phyloP scores from a whole-genome alignment of 2,113 vertebrate genomes.

The Rynchops niger region DNA sequence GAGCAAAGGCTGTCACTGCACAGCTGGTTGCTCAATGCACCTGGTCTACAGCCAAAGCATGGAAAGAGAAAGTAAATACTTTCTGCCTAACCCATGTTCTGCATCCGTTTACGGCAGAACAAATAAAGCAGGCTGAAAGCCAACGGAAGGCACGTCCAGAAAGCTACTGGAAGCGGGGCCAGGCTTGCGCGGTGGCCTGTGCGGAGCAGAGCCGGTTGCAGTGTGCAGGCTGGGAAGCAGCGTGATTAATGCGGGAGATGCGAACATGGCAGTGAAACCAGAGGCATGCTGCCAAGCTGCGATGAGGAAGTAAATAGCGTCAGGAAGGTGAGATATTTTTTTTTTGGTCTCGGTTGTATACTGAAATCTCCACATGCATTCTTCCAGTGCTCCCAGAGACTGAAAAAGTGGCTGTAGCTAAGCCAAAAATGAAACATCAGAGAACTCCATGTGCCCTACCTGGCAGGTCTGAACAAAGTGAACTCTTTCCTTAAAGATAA shows the following conservation, averaged over 20 bases:
- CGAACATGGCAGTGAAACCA: background rate
- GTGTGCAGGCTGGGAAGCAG: background rate
- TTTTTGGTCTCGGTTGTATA: background rate
- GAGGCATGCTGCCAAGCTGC: background rate
- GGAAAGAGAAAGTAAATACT: background rate
- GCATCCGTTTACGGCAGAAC: background rate
- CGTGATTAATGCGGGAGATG: background rate
- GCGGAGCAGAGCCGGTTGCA: background rate
- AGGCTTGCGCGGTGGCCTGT: background rate
- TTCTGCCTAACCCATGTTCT: background rate
- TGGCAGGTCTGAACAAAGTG: background rate
- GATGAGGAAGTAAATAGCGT: background rate
- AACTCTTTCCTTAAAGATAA: background rate
- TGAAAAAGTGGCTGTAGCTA: background rate
- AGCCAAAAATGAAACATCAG: background rate
- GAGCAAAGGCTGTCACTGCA: background rate
- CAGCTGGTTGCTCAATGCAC: background rate
- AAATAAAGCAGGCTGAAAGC: background rate
- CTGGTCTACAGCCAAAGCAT: background rate
- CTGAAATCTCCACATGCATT: background rate
- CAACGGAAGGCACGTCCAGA: background rate
- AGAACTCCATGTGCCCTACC: background rate
- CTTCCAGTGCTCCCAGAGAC: background rate
- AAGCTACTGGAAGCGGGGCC: background rate
- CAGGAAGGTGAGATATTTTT: background rate